phyloP scores from a whole-genome alignment of 2,113 vertebrate species.

The Platichthys stellatus region DNA sequence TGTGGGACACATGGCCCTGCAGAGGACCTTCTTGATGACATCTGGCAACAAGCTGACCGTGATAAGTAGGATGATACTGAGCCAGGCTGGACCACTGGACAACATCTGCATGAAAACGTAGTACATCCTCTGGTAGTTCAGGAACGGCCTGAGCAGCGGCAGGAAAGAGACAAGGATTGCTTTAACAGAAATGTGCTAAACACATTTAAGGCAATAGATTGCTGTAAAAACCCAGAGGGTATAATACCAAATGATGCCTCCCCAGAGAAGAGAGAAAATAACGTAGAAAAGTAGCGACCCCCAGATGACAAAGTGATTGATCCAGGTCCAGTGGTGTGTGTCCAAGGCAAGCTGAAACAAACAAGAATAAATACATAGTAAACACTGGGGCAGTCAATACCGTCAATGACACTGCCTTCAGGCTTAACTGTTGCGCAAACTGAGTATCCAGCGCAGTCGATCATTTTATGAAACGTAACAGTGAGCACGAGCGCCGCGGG shows the following conservation, averaged over 20 bases:
- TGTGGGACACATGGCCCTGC: slow-evolving; percentile 91
- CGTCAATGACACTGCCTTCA: slow-evolving; percentile 29
- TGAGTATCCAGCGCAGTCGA: background rate
- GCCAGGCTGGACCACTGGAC: slow-evolving; percentile 95
- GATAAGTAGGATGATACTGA: slow-evolving; percentile 93
- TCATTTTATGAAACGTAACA: slow-evolving; percentile 37
- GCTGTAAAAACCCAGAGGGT: background rate
- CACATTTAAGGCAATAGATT: background rate
- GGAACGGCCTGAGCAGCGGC: slow-evolving; percentile 89
- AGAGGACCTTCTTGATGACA: slow-evolving; percentile 94
- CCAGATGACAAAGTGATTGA: slow-evolving; percentile 99
- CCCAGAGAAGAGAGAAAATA: slow-evolving; percentile 97
- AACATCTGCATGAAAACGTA: slow-evolving; percentile 98
- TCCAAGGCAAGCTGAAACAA: slow-evolving; percentile 92
- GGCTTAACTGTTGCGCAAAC: slow-evolving; percentile 40
- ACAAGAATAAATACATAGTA: slow-evolving; percentile 48
- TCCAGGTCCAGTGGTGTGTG: slow-evolving; percentile 99
- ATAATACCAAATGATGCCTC: slow-evolving; percentile 94
- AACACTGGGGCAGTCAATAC: slow-evolving; percentile 37
- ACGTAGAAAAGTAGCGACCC: slow-evolving; percentile 96
- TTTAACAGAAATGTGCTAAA: background rate
- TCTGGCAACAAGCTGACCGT: slow-evolving; percentile 95
- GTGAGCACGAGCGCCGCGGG: background rate
- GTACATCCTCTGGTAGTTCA: slow-evolving; percentile 99
- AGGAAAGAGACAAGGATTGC: background rate